Percentiles rank a stretch among this genome's conserved stretches.
phyloP scores from a whole-genome alignment of 1,140 invertebrate genomes.

The Solenopsis invicta region DNA sequence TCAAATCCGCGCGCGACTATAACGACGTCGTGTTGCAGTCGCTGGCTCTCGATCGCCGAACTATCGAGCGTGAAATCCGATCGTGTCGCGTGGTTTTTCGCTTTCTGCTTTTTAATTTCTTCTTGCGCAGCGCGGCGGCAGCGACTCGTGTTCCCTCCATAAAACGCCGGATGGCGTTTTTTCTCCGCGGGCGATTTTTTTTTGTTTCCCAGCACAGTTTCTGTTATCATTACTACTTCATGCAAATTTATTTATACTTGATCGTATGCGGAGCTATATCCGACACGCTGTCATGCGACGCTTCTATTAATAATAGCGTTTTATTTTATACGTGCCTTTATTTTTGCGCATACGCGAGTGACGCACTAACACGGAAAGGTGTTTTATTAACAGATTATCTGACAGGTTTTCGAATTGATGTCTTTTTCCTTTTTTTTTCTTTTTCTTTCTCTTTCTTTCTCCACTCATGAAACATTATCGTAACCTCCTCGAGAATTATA shows the following conservation, averaged over 20 bases:
- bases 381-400: constrained; percentile 24
- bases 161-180: constrained; percentile 32
- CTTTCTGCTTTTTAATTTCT: constrained; percentile 66
- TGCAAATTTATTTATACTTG: constrained; percentile 61
- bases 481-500: background rate
- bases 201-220: constrained; percentile 28
- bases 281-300: constrained; percentile 51
- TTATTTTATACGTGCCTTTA: constrained; percentile 48
- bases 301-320: constrained; percentile 46
- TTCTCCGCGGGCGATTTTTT: background rate
- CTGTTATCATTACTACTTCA: constrained; percentile 55
- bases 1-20: constrained; percentile 61
- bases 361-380: constrained; percentile 22
- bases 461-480: background rate
- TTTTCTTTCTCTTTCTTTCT: background rate
- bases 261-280: constrained; percentile 45
- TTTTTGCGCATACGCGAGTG: constrained; percentile 17
- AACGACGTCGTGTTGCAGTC: constrained; percentile 60
- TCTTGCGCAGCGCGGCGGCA: constrained; percentile 9
- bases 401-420: constrained; percentile 5
- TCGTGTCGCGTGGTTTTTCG: constrained; percentile 64
- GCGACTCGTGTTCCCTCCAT: constrained; percentile 29
- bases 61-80: constrained; percentile 65
- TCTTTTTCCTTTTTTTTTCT: constrained; percentile 1
- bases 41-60: constrained; percentile 57